A percentile compares a stretch with the other conserved stretches of the same genome.
These are phyloP conservation scores for Reinhardtius hippoglossoides DNA, from an alignment of 2,113 vertebrate genomes.

Conservation along the genomic window DNA sequence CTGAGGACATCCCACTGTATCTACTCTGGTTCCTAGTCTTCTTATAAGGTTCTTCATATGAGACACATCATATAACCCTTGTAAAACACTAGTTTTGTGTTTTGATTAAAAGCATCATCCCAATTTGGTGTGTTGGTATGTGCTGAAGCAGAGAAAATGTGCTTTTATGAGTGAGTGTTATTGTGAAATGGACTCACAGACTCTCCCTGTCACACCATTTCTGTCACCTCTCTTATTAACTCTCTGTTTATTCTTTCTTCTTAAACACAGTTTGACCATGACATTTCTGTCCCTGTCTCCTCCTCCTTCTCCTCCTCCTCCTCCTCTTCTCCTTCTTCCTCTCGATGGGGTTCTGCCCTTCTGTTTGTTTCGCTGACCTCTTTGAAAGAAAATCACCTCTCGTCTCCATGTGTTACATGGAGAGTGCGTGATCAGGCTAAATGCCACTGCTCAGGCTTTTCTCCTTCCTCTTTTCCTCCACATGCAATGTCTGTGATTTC, in stretches of 20 bases:
- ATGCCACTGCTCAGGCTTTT: conserved; percentile 63
- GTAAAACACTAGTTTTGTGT: conserved; percentile 9
- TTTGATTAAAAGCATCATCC: conserved; percentile 32
- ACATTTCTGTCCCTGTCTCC: background rate
- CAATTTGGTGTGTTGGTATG: background rate
- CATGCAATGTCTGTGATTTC: conserved; percentile 65
- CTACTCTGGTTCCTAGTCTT: no score
- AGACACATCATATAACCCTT: background rate
- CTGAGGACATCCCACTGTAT: no score
- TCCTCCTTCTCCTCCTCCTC: no score
- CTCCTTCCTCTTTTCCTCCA: conserved; percentile 70
- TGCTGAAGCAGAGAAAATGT: background rate
- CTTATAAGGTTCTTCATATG: no score
- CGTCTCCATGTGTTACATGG: conserved; percentile 51
- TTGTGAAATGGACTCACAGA: background rate
- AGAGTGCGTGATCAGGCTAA: conserved; percentile 70
- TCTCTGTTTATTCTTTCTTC: background rate
- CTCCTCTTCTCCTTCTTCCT: background rate
- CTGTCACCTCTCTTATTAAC: background rate
- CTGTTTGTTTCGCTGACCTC: conserved; percentile 60
- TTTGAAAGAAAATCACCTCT: conserved; percentile 62
- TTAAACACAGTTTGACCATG: background rate
- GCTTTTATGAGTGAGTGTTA: background rate
- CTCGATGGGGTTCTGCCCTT: conserved; percentile 36
- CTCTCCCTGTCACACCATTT: conserved; percentile 3